A percentile compares a stretch with the other conserved stretches of the same genome.
Evolutionary conservation across 2,113 vertebrate genomes (phyloP).

Genomic region (Numenius arquata): DNA sequence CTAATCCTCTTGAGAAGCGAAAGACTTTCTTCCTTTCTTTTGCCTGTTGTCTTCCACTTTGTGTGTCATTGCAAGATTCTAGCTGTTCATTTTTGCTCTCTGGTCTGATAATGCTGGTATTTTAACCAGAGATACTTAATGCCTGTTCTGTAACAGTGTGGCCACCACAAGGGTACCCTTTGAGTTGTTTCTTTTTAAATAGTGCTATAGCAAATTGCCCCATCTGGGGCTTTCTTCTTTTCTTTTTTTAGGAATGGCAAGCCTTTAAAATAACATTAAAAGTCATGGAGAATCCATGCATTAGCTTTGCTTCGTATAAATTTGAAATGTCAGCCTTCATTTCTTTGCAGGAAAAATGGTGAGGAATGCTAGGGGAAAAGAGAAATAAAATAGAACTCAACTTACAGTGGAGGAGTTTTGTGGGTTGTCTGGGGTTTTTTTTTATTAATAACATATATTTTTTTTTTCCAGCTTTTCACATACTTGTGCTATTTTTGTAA

Average conservation of each 20-base stretch:
- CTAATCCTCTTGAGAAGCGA: neutral
- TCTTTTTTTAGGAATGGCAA: neutral
- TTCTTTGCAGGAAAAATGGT: neutral
- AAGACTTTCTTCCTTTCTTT: neutral
- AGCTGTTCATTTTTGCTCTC: neutral
- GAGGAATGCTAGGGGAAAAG: neutral
- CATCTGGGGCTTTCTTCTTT: neutral
- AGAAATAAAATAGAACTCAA: neutral
- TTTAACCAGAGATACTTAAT: neutral
- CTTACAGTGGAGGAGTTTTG: neutral
- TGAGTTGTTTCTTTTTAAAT: neutral
- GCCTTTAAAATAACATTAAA: neutral
- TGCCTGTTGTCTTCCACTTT: neutral
- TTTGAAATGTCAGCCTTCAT: neutral
- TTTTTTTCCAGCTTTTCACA: neutral
- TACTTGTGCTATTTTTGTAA: neutral
- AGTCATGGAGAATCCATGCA: neutral
- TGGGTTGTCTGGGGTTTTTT: neutral
- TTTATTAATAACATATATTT: neutral
- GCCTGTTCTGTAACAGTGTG: neutral
- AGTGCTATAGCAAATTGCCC: neutral
- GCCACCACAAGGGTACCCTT: neutral
- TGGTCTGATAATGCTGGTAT: neutral
- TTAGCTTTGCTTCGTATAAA: neutral
- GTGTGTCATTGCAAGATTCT: neutral